Evolutionary conservation across 2,888 invertebrate species (phyloP).

Genomic region (Escarpia spicata): DNA sequence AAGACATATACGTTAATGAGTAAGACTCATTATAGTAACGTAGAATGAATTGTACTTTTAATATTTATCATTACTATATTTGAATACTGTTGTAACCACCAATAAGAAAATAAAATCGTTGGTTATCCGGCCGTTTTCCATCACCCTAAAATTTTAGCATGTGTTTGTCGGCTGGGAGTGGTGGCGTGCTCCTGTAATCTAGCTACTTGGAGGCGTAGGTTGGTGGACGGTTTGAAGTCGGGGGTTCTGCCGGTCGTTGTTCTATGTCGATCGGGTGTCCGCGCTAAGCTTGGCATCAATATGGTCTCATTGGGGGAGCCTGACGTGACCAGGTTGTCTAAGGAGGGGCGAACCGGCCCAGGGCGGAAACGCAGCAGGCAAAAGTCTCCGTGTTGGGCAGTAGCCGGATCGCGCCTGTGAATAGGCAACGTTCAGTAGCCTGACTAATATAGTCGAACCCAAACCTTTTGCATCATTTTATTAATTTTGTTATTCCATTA

Average conservation of each 20-base stretch:
- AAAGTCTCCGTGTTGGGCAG: constrained; percentile 98
- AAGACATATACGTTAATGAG: no score
- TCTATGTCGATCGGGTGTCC: constrained; percentile 87
- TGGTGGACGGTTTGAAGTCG: constrained; percentile 92
- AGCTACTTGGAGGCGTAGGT: constrained; percentile 92
- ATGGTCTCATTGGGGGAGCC: constrained; percentile 90
- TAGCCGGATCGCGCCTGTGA: constrained; percentile 98
- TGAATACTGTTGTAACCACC: no score
- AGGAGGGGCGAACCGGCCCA: constrained; percentile 98
- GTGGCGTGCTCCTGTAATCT: constrained; percentile 98
- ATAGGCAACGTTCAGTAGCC: constrained; percentile 83
- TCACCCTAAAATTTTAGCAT: constrained; percentile 67
- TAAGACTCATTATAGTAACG: no score
- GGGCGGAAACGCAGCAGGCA: constrained; percentile 99
- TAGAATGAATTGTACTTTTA: no score
- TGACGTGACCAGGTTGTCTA: constrained; percentile 87
- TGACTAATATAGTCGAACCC: constrained; percentile 81
- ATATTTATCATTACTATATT: no score
- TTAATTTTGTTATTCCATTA: neutral
- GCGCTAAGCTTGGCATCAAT: constrained; percentile 96
- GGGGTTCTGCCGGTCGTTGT: constrained; percentile 76
- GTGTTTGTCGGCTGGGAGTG: constrained; percentile 77
- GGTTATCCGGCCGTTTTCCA: constrained; percentile 72
- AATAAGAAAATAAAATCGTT: no score
- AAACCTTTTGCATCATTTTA: constrained; percentile 70